These are phyloP conservation scores for Nicator chloris DNA, from an alignment of 2,113 vertebrate species.

Conservation along the genomic window DNA sequence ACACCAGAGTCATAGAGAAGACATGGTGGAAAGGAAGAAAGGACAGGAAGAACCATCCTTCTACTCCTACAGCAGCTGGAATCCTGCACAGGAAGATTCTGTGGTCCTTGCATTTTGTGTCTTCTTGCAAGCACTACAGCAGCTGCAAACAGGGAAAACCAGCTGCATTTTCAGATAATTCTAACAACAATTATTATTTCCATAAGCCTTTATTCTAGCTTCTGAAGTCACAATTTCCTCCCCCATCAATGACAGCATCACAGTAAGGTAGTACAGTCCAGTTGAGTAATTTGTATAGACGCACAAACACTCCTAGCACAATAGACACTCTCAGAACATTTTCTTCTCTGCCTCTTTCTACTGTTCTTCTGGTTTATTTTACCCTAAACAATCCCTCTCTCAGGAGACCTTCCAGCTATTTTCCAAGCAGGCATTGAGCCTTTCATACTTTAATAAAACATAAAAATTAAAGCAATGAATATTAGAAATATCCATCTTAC, in stretches of 20 bases:
- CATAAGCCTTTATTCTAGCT: background rate
- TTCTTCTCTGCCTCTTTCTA: background rate
- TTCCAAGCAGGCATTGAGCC: background rate
- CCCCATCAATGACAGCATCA: background rate
- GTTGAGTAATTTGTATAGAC: background rate
- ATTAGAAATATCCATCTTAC: slow-evolving; percentile 51
- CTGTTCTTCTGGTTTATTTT: slow-evolving; percentile 4
- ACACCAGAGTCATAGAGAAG: background rate
- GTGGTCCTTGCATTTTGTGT: background rate
- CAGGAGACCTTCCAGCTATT: background rate
- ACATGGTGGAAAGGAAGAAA: background rate
- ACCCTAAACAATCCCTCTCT: background rate
- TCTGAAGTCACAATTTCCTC: background rate
- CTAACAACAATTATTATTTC: background rate
- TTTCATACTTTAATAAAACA: slow-evolving; percentile 44
- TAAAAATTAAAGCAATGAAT: slow-evolving; percentile 58
- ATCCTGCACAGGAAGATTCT: background rate
- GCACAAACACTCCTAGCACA: background rate
- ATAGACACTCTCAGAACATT: background rate
- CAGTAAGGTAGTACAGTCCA: background rate
- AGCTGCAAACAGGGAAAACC: background rate
- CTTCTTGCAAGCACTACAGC: background rate
- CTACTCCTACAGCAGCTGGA: accelerated
- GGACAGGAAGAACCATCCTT: background rate
- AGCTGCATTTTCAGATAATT: background rate